Evolutionary conservation across 2,888 invertebrate species (phyloP).

Genomic region (Agrochola litura): DNA sequence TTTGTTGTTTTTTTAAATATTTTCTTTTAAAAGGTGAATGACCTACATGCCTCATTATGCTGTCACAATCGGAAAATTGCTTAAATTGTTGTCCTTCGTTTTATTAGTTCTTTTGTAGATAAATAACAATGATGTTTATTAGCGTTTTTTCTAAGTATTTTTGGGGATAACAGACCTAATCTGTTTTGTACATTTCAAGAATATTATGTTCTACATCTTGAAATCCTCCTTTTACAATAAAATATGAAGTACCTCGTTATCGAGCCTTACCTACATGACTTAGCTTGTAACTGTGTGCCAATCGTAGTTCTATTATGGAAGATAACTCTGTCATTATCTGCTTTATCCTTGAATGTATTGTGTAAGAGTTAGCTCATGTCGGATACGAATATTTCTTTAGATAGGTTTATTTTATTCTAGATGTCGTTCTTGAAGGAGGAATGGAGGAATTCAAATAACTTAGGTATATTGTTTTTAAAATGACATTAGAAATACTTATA

Average conservation of each 20-base stretch:
- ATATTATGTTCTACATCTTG: not conserved
- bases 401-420: slow-evolving; percentile 19
- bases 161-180: not conserved
- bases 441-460: not conserved
- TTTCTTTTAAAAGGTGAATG: slow-evolving; percentile 30
- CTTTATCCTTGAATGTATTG: slow-evolving; percentile 70
- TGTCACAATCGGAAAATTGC: not conserved
- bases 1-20: not conserved
- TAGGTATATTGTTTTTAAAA: not conserved
- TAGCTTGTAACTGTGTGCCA: slow-evolving; percentile 28
- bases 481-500: not conserved
- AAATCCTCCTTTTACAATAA: not conserved
- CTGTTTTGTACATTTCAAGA: not conserved
- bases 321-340: slow-evolving; percentile 54
- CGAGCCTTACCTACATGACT: not conserved
- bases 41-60: not conserved
- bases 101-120: not conserved
- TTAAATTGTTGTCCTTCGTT: not conserved
- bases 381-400: slow-evolving; percentile 17
- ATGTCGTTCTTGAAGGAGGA: not conserved
- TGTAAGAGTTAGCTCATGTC: slow-evolving; percentile 70
- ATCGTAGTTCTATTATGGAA: slow-evolving; percentile 42
- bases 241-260: not conserved
- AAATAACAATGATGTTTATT: not conserved
- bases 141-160: no score